Evolutionary conservation across 2,888 invertebrate species (phyloP).

Genomic region (Troglohyphantes excavatus): DNA sequence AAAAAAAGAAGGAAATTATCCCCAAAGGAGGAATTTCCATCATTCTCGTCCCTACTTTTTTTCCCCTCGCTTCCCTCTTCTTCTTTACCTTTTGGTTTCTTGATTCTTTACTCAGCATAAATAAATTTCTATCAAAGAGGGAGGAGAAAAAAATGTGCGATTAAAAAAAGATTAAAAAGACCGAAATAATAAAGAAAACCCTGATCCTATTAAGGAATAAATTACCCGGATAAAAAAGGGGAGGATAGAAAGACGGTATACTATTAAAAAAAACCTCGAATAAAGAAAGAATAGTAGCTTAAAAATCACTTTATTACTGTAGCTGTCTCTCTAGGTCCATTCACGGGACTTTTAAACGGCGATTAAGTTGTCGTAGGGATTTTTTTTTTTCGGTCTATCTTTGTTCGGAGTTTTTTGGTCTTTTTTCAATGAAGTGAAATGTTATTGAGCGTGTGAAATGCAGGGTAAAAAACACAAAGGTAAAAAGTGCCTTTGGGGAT

Average conservation of each 20-base stretch:
- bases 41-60: constrained; percentile 56
- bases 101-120: constrained; percentile 76
- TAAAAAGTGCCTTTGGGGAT: constrained; percentile 63
- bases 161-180: constrained; percentile 78
- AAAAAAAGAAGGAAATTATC: constrained; percentile 69
- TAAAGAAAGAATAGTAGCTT: constrained; percentile 75
- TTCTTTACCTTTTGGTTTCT: constrained; percentile 76
- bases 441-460: constrained; percentile 72
- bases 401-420: constrained; percentile 20
- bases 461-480: constrained; percentile 42
- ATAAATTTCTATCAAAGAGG: constrained; percentile 58
- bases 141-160: constrained; percentile 52
- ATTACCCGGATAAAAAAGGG: constrained; percentile 69
- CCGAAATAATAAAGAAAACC: constrained; percentile 75
- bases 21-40: constrained; percentile 75
- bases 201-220: constrained; percentile 78
- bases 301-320: constrained; percentile 79
- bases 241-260: constrained; percentile 66
- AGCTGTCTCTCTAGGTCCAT: constrained; percentile 74
- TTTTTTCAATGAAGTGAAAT: constrained; percentile 52
- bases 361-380: constrained; percentile 74
- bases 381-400: constrained; percentile 52
- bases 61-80: background rate
- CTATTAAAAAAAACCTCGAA: constrained; percentile 73
- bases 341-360: constrained; percentile 74